These are phyloP conservation scores for Anthoscopus minutus DNA, from an alignment of 2,113 vertebrate genomes.

Conservation along the genomic window DNA sequence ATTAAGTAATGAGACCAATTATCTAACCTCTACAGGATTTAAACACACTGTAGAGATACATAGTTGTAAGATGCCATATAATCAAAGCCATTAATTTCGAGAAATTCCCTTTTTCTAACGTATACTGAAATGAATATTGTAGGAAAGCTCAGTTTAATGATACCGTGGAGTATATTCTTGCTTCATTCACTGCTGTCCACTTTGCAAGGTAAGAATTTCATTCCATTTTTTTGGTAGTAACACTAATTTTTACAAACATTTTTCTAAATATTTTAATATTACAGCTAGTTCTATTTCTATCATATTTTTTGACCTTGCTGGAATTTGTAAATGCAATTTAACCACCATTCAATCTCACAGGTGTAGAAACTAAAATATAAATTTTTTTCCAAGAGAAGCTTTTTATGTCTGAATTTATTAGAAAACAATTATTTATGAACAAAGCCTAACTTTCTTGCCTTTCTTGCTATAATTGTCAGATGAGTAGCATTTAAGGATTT, in stretches of 20 bases:
- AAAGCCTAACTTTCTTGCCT: background rate
- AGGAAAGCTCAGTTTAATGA: constrained; percentile 86
- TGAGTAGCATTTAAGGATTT: background rate
- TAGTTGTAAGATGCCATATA: constrained; percentile 80
- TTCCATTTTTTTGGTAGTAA: background rate
- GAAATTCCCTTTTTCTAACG: constrained; percentile 69
- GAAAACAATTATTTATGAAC: background rate
- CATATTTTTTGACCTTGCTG: background rate
- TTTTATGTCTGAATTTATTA: background rate
- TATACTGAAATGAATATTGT: constrained; percentile 91
- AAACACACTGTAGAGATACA: background rate
- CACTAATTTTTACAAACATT: background rate
- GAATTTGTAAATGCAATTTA: background rate
- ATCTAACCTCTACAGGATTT: constrained; percentile 16
- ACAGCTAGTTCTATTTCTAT: background rate
- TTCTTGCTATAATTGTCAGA: background rate
- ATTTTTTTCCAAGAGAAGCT: background rate
- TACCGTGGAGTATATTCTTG: constrained; percentile 80
- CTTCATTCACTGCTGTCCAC: constrained; percentile 79
- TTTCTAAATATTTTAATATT: background rate
- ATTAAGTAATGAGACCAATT: background rate
- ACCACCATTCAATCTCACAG: background rate
- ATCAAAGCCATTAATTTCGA: constrained; percentile 58
- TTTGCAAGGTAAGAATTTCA: constrained; percentile 83
- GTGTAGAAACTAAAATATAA: background rate